Percentiles rank a stretch among this genome's conserved stretches.
These are phyloP conservation scores for Drosophila anomalata DNA, from an alignment of 2,888 invertebrate genomes.

Conservation along the genomic window DNA sequence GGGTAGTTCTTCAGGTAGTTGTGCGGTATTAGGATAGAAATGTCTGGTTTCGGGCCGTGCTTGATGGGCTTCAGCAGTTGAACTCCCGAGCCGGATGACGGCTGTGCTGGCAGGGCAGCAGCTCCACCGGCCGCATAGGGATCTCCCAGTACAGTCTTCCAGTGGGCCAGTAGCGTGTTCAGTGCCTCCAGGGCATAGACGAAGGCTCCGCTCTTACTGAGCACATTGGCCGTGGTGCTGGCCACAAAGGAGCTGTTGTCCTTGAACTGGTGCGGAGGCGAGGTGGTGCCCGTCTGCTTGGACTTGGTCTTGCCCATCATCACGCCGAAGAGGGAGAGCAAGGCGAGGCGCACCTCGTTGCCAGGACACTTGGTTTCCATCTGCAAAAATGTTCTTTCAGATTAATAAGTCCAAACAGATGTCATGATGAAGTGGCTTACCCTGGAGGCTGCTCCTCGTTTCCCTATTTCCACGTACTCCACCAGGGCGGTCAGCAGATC, in stretches of 20 bases:
- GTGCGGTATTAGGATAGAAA: constrained; percentile 96
- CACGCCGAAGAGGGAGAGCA: constrained; percentile 93
- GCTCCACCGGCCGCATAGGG: constrained; percentile 62
- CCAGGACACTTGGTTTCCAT: constrained; percentile 87
- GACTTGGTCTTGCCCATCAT: constrained; percentile 84
- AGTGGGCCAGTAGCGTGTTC: constrained; percentile 90
- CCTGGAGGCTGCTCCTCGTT: constrained; percentile 84
- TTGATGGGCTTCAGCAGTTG: constrained; percentile 91
- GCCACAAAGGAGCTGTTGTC: constrained; percentile 87
- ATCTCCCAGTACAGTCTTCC: constrained; percentile 86
- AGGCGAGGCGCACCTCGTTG: constrained; percentile 93
- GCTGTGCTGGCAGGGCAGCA: constrained; percentile 33
- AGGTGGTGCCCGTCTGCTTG: constrained; percentile 83
- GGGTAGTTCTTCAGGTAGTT: constrained; percentile 96
- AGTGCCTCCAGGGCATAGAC: constrained; percentile 90
- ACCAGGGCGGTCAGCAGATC: constrained; percentile 90
- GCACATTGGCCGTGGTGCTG: constrained; percentile 88
- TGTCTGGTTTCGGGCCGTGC: constrained; percentile 93
- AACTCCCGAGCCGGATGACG: constrained; percentile 67
- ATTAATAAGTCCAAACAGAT: neutral
- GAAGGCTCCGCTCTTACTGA: constrained; percentile 89
- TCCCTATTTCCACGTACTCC: constrained; percentile 88
- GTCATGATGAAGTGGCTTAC: constrained; percentile 50
- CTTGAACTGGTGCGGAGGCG: constrained; percentile 85
- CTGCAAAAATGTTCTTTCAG: constrained; percentile 44